Evolutionary conservation across 2,113 vertebrate genomes (phyloP), one percentile per base, ranked within the genome.

Genomic region (Sapayoa aenigma): DNA sequence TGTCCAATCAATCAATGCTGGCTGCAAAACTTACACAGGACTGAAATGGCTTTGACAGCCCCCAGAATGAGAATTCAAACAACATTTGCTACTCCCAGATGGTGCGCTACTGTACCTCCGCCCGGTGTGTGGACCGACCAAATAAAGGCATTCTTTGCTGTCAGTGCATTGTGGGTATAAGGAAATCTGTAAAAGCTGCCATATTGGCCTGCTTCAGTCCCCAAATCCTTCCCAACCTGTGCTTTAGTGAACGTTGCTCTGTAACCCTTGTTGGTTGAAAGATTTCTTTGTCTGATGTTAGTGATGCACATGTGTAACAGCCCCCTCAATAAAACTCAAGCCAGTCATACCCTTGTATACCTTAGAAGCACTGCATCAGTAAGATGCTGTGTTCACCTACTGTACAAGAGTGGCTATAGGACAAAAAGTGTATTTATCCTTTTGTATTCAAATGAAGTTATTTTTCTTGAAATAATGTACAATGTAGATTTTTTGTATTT

Each of bases 391-490:
- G 97, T 97, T 97, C 98, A 98, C 97, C 97, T 94, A 92, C 93
- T 97, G 96, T 97, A 97, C 98, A 95, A 97, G 98, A 98, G 97
- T 97, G 98, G 98, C 97, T 98, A 97, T 97, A 98, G 98, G 97
- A 95, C 97, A 97, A 98, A 96, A 97, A 97, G 98, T 99, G 98
- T 99, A 98, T 99, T 99, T 99, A 98, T 99, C 98, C 98, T 98
- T 99, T 99, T 99, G 98, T 99, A 99, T 98, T 98, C 98, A 99
- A 99, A 99, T 98, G 98, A 98, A 98, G 98, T 99, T 99, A 98
- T 99, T 99, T 98, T 99, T 99, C 98, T 99, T 98, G 98, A 98
- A 97, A 98, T 98, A 98, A 98, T 98, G 98, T 98, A 98, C 97
- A 97, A 98, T 98, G 98, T 98, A 98, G 99, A 98, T 98, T 99